Conservation (phyloP, 2,888 invertebrate species). For the Alcis repandata region DNA sequence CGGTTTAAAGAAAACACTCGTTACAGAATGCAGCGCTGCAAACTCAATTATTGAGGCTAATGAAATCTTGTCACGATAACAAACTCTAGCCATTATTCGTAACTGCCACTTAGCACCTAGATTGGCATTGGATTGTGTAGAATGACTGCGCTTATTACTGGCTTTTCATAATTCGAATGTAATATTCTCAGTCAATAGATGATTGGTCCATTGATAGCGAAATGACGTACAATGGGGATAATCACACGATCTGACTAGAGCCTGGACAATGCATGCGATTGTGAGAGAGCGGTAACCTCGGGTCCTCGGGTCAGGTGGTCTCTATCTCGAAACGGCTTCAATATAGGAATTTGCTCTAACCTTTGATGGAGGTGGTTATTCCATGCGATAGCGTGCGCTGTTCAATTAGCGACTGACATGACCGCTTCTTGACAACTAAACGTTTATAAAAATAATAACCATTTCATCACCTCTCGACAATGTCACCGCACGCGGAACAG, state of each 20-base stretch:
- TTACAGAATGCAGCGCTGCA: constrained; percentile 49
- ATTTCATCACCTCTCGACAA: constrained; percentile 64
- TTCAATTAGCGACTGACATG: constrained; percentile 82
- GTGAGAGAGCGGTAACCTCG: constrained; percentile 37
- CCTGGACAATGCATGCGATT: constrained; percentile 40
- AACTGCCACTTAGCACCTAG: constrained; percentile 49
- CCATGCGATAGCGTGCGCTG: constrained; percentile 78
- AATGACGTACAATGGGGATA: constrained; percentile 43
- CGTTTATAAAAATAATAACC: constrained; percentile 71
- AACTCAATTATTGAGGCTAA: constrained; percentile 59
- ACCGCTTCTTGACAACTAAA: constrained; percentile 69
- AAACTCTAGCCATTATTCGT: constrained; percentile 50
- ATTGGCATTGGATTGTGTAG: constrained; percentile 41
- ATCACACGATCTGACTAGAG: constrained; percentile 40
- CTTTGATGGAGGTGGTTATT: constrained; percentile 67
- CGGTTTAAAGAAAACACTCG: constrained; percentile 38
- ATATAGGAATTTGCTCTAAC: constrained; percentile 70
- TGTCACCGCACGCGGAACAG: constrained; percentile 49
- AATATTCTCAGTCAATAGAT: constrained; percentile 45
- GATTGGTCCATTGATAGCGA: constrained; percentile 47
- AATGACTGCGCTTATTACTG: constrained; percentile 42
- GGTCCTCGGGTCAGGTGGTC: constrained; percentile 43
- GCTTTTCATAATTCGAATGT: constrained; percentile 39
- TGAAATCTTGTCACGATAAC: constrained; percentile 65
- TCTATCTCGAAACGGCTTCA: constrained; percentile 41